Conservation (phyloP, 2,113 vertebrate species). For the Cochlearius cochlearius region DNA sequence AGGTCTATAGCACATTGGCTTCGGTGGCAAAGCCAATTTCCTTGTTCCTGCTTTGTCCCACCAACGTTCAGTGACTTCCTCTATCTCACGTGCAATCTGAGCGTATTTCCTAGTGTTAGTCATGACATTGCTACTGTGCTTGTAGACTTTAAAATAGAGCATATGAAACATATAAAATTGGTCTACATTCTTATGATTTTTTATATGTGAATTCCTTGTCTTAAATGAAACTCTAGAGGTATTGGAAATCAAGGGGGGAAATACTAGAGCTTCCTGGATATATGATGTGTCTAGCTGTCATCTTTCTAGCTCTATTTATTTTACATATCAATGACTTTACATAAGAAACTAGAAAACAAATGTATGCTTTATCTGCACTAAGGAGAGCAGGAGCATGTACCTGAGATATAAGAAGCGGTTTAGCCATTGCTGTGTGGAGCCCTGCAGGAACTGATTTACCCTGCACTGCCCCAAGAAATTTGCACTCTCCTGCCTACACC, state of each 20-base stretch:
- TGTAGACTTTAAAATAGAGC: background rate
- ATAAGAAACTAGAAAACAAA: background rate
- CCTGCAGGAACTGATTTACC: background rate
- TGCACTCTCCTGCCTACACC: background rate
- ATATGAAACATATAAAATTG: background rate
- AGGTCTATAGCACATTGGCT: background rate
- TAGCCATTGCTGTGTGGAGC: background rate
- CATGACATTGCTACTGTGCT: background rate
- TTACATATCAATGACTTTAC: background rate
- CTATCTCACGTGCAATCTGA: background rate
- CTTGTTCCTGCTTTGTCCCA: background rate
- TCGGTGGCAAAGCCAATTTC: background rate
- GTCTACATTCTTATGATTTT: background rate
- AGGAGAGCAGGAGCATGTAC: background rate
- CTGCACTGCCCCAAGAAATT: background rate
- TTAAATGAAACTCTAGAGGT: background rate
- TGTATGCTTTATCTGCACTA: background rate
- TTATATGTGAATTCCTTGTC: background rate
- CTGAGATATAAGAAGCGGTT: background rate
- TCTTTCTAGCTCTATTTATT: background rate
- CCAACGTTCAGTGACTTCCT: background rate
- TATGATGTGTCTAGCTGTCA: background rate
- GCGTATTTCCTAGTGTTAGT: background rate
- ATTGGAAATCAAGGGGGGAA: background rate
- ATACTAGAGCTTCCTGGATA: background rate